Conservation (phyloP, 2,797 vertebrate genomes). For the Eulemur albifrons region DNA sequence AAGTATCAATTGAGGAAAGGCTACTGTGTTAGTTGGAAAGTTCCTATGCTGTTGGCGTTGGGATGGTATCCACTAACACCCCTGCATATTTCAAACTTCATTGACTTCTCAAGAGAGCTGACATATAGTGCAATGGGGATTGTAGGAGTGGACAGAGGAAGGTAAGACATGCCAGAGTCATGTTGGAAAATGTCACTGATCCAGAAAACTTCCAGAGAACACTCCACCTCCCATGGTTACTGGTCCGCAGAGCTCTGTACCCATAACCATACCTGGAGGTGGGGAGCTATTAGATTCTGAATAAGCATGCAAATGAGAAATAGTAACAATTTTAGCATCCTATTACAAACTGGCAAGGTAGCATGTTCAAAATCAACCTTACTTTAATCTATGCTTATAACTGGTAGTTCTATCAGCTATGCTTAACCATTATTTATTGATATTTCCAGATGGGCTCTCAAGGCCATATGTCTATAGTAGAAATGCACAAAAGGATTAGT, state of each 20-base stretch:
- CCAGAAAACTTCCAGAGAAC: background rate
- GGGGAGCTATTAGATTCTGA: background rate
- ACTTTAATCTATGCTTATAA: background rate
- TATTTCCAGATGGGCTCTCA: background rate
- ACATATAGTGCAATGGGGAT: background rate
- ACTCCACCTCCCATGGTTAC: background rate
- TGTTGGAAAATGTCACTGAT: background rate
- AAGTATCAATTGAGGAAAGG: background rate
- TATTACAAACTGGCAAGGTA: background rate
- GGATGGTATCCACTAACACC: background rate
- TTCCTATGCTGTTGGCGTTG: background rate
- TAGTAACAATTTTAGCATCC: background rate
- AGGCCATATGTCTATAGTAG: background rate
- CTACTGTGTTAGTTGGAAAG: background rate
- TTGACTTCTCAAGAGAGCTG: background rate
- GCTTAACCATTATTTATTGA: slow-evolving; percentile 30
- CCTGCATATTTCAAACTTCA: background rate
- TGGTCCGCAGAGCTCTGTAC: background rate
- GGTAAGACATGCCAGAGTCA: background rate
- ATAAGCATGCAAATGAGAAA: slow-evolving; percentile 28
- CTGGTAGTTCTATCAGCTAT: background rate
- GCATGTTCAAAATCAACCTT: background rate
- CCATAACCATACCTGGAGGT: background rate
- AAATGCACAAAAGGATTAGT: slow-evolving; percentile 13
- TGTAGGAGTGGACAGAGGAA: background rate